Conservation (phyloP, 2,888 invertebrate species). For the Cephus nigrinus region DNA sequence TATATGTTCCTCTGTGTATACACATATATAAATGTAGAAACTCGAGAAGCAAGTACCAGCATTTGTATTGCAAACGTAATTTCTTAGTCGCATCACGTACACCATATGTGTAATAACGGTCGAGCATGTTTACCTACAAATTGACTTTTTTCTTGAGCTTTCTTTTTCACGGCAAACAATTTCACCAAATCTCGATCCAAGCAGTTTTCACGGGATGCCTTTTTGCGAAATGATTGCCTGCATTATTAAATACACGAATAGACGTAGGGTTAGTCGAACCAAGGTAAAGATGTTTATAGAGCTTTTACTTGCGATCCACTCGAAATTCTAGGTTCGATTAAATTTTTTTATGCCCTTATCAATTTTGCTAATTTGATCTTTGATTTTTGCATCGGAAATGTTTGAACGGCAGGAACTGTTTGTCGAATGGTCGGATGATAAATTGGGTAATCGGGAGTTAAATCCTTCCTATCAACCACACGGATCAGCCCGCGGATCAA, state of each 20-base stretch:
- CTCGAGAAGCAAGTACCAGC: neutral
- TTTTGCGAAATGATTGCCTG: neutral
- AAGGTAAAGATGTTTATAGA: neutral
- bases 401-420: neutral
- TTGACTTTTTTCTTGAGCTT: constrained; percentile 23
- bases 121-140: constrained; percentile 30
- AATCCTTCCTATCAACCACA: neutral
- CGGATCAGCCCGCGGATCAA: neutral
- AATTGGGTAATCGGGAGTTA: neutral
- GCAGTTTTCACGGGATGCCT: neutral
- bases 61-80: constrained; percentile 15
- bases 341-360: neutral
- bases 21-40: neutral
- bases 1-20: constrained; percentile 8
- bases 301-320: neutral
- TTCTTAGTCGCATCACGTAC: constrained; percentile 34
- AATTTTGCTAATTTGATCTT: neutral
- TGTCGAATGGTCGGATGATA: neutral
- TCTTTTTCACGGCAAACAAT: neutral
- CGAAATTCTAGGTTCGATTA: neutral
- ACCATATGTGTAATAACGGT: constrained; percentile 33
- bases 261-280: neutral
- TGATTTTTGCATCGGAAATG: neutral
- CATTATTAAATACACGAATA: neutral
- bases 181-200: neutral